Evolutionary conservation across 2,888 invertebrate genomes (phyloP).

Genomic region (Monoplex corrugatus): DNA sequence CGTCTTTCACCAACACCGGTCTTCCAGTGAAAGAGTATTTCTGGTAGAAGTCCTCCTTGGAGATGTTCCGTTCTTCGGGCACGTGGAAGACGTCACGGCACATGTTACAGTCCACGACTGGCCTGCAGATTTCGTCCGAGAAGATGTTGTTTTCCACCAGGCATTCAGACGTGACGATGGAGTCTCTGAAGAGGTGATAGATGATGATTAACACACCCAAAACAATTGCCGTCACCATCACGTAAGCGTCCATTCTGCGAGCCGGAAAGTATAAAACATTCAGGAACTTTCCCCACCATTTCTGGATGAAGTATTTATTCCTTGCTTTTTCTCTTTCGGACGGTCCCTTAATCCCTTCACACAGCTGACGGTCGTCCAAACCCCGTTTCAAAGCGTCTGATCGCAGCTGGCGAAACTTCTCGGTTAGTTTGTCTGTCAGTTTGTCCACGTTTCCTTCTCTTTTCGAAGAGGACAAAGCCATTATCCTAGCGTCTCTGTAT

Average conservation of each 20-base stretch:
- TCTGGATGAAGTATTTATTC: too few relatives aligned
- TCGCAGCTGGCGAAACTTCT: constrained; percentile 52
- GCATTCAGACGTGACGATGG: constrained; percentile 59
- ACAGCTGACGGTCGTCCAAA: constrained; percentile 43
- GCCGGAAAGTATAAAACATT: constrained; percentile 23
- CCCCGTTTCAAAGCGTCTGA: constrained; percentile 53
- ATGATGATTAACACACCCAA: constrained; percentile 39
- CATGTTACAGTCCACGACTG: constrained; percentile 90
- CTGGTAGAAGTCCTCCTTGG: constrained; percentile 87
- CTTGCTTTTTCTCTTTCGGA: background rate
- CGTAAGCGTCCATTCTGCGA: constrained; percentile 38
- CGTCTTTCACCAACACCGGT: constrained; percentile 94
- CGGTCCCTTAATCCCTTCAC: constrained; percentile 32
- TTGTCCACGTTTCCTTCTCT: too few relatives aligned
- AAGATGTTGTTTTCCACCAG: constrained; percentile 63
- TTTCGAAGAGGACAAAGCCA: background rate
- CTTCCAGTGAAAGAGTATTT: constrained; percentile 89
- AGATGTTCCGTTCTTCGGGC: constrained; percentile 86
- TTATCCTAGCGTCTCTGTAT: too few relatives aligned
- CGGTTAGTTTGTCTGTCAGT: constrained; percentile 42
- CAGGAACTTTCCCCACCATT: background rate
- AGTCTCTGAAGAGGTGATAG: constrained; percentile 46
- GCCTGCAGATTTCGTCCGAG: constrained; percentile 85
- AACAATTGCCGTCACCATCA: constrained; percentile 42
- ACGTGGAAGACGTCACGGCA: constrained; percentile 87